Percentiles rank a stretch among this genome's conserved stretches.
Conservation (phyloP, 2,797 vertebrate species). For the Danio albolineatus region DNA sequence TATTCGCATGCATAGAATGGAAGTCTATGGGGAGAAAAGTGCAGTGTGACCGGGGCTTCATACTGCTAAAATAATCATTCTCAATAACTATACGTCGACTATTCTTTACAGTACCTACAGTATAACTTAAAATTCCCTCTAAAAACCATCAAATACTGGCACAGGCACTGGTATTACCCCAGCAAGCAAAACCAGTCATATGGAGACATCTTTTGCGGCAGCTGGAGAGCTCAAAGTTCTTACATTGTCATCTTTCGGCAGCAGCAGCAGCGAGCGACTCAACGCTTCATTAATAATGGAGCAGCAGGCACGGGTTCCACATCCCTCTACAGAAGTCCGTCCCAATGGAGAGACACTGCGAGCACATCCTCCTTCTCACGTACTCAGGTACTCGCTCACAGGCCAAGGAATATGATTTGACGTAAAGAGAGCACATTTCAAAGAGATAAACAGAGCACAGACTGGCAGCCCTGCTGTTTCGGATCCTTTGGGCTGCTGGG, state of each 20-base stretch:
- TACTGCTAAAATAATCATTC: not conserved
- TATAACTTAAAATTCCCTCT: not conserved
- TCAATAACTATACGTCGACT: not conserved
- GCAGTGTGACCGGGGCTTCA: too few species aligned
- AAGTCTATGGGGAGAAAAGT: too few species aligned
- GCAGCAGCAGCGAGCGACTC: constrained; percentile 14
- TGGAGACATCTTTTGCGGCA: not conserved
- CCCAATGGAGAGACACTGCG: constrained; percentile 13
- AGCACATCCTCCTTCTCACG: constrained; percentile 10
- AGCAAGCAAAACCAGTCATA: constrained; percentile 1
- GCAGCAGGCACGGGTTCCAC: constrained; percentile 27
- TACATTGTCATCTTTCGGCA: constrained; percentile 18
- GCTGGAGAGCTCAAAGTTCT: constrained; percentile 8
- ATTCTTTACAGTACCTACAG: not conserved
- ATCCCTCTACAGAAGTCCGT: constrained; percentile 20
- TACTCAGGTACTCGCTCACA: constrained; percentile 34
- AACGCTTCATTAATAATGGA: constrained; percentile 71
- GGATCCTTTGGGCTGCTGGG: constrained; percentile 28
- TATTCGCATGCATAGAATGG: too few species aligned
- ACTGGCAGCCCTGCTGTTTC: constrained; percentile 41
- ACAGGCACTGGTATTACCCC: not conserved
- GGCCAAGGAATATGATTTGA: constrained; percentile 28
- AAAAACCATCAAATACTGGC: not conserved
- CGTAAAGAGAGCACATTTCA: constrained; percentile 39
- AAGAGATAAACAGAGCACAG: constrained; percentile 29